Base-by-base conservation (phyloP, 2,797 vertebrate genomes). In the Atherinosoma microstoma region DNA sequence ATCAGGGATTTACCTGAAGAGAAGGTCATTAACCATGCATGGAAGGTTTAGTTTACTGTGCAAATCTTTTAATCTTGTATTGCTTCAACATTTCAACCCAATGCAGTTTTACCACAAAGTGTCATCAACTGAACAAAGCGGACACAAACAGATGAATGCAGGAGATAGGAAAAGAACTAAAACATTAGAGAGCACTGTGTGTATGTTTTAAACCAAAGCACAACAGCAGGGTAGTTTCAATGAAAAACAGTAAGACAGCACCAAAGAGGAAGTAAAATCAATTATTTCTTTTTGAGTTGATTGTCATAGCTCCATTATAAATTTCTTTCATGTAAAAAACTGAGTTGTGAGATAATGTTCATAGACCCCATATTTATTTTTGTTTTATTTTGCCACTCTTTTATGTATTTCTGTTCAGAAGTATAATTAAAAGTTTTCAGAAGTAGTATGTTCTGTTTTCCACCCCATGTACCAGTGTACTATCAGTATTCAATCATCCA, bases 11-110 rank as follows among this genome's bases (percentile, higher is more conserved):
- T 65, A 71, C 35, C 53, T n/a, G 58, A 22, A 57, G 38, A 54
- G 53, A 49, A 18, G 12, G 73, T 12, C 64, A 24, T 75, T 77
- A 69, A 72, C 64, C 36, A 70, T 35, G 20, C 38, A 0, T 62
- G 67, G 29, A 66, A 76, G 24, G 18, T 29, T 78, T 62, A 67
- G 62, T 82, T 69, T 67, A 40, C 51, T 36, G 60, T 13, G 66
- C 58, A 38, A 71, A 82, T 66, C 70, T 60, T 80, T 40, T 65
- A 57, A 16, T 71, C 58, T 11, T 10, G n/a, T 18, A 22, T 22
- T 49, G 47, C 47, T 49, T 49, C 9, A 49, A 49, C 20, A 49
- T 22, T 51, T 10, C 47, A 51, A 11, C 9, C 10, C 9, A 49
- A 9, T 22, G 20, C 47, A 49, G 40, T 18, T 18, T 42, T 16